Evolutionary conservation across 2,113 vertebrate species (phyloP).

Genomic region (rat (Rattus norvegicus)): DNA sequence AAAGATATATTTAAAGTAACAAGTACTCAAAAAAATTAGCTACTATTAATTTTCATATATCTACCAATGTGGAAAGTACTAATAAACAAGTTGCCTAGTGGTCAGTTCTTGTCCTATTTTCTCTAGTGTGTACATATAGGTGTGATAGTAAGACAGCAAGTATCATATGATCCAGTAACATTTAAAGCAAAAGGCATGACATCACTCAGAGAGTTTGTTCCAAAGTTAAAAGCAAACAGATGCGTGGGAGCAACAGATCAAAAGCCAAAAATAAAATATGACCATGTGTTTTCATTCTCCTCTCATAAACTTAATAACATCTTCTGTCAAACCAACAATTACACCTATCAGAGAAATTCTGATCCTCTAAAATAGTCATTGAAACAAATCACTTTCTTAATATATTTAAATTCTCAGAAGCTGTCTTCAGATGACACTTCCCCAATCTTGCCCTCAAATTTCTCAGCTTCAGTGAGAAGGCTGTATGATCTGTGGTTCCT

Average conservation of each 20-base stretch:
- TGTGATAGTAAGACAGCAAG: neutral
- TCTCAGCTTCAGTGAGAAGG: slow-evolving; percentile 32
- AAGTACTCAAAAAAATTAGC: neutral
- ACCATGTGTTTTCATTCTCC: slow-evolving; percentile 25
- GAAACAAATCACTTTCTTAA: neutral
- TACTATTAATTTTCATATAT: neutral
- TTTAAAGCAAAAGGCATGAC: slow-evolving; percentile 53
- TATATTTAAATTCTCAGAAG: neutral
- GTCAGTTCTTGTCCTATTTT: neutral
- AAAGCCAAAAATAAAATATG: slow-evolving; percentile 64
- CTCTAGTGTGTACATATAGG: neutral
- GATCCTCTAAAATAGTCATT: neutral
- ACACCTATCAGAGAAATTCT: slow-evolving; percentile 4
- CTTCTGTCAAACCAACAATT: neutral
- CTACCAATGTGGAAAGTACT: neutral
- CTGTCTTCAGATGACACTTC: slow-evolving; percentile 31
- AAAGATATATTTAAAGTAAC: neutral
- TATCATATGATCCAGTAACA: slow-evolving; percentile 13
- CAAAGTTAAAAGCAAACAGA: slow-evolving; percentile 66
- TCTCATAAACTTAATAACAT: neutral
- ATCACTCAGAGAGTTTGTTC: neutral
- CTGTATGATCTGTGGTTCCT: neutral
- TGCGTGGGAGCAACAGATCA: neutral
- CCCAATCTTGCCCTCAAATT: neutral
- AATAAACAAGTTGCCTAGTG: neutral